Base-by-base conservation (phyloP, 1,140 invertebrate species). In the Linepithema humile region DNA sequence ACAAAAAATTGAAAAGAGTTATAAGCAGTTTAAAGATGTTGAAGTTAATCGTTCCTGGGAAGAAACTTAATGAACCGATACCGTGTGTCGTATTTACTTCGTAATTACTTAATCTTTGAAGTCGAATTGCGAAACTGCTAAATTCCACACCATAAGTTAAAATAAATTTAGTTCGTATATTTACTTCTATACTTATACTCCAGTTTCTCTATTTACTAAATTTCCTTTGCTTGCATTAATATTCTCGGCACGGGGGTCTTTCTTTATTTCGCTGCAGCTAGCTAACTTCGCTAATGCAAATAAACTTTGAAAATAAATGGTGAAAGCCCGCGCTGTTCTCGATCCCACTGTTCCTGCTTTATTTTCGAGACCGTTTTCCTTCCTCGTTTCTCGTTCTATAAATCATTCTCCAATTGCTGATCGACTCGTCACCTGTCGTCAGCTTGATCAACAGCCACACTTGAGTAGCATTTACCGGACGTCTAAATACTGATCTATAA, bases 401-500 rank as follows among this genome's bases (percentile, higher is more conserved):
- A 55, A 78, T 67, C 35, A 26, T 26, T 69, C 48, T 78, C 45
- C 45, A 9, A 78, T 78, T 26, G 20, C 60, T 60, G 29, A 26
- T 77, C 20, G 59, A 57, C 23, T 75, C n/a, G 17, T 64, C 15
- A 29, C 10, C 29, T 67, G 62, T 69, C 75, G 35, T n/a, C 62
- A 10, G 40, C 59, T 20, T 83, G 43, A 75, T 75, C 70, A 75
- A 62, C 43, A 29, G 12, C 32, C 40, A 23, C 48, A 53, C n/a
- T 53, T 35, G 17, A 20, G 35, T 26, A 29, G 17, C 26, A 62
- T 53, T 20, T 67, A 67, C 3, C 38, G 29, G 23, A 59, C 40
- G 53, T 40, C 32, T 38, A 82, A 60, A 83, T 23, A 75, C 55
- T 26, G 57, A 77, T 75, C 43, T 53, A 35, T 83, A 83, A 64